Evolutionary conservation across 2,888 invertebrate genomes (phyloP).

Genomic region (Empis stercorea): DNA sequence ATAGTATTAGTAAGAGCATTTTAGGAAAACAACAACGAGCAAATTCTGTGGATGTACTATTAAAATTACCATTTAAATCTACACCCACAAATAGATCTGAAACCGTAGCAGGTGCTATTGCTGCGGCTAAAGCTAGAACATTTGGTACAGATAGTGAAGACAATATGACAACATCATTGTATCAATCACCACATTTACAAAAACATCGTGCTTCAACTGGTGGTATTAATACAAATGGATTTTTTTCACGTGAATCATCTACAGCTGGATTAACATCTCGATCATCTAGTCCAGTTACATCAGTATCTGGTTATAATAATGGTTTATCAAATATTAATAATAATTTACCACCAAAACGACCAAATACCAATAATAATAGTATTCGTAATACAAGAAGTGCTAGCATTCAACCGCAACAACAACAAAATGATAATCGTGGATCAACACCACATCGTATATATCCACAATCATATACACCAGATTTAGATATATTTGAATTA

Average conservation of each 20-base stretch:
- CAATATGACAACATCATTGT: background rate
- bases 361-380: too few species aligned
- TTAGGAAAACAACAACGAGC: slow-evolving; percentile 4
- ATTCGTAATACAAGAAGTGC: slow-evolving; percentile 15
- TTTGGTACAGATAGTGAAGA: slow-evolving; percentile 7
- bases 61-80: slow-evolving; percentile 23
- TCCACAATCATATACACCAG: slow-evolving; percentile 46
- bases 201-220: slow-evolving; percentile 2
- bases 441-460: slow-evolving; percentile 50
- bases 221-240: slow-evolving; percentile 5
- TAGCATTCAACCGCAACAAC: background rate
- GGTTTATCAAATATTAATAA: too few species aligned
- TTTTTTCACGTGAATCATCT: slow-evolving; percentile 20
- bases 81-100: slow-evolving; percentile 11
- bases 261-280: slow-evolving; percentile 33
- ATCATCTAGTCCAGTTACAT: slow-evolving; percentile 43
- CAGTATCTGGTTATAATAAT: too few species aligned
- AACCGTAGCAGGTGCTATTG: slow-evolving; percentile 5
- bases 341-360: too few species aligned
- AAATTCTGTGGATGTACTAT: slow-evolving; percentile 24
- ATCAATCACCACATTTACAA: too few species aligned
- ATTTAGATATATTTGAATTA: slow-evolving; percentile 45
- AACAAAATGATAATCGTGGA: slow-evolving; percentile 19
- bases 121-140: slow-evolving; percentile 16
- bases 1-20: too few species aligned